phyloP scores from a whole-genome alignment of 2,888 invertebrate species.

The Hypsopygia costalis region DNA sequence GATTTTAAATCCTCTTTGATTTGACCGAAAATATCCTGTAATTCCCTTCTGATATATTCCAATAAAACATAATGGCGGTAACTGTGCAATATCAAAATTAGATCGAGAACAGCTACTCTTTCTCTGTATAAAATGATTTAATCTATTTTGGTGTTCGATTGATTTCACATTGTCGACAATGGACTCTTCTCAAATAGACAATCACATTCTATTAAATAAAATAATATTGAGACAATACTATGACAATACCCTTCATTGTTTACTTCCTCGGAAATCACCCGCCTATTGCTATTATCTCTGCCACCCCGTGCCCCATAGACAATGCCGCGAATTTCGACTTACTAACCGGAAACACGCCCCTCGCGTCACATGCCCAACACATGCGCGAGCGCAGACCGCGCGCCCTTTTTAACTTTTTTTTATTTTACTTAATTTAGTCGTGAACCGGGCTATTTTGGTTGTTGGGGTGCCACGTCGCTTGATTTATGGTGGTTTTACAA shows the following conservation, averaged over 20 bases:
- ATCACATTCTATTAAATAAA: too few relatives aligned
- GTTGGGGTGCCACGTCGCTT: constrained; percentile 49
- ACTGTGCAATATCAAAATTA: too few relatives aligned
- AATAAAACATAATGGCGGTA: too few relatives aligned
- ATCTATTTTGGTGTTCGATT: too few relatives aligned
- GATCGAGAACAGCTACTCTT: too few relatives aligned
- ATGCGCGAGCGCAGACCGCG: constrained; percentile 57
- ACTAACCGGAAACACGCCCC: constrained; percentile 60
- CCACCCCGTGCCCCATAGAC: constrained; percentile 43
- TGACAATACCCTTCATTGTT: not conserved
- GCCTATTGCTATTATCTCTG: constrained; percentile 29
- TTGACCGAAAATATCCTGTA: too few relatives aligned
- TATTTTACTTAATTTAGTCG: constrained; percentile 52
- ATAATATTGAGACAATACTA: too few relatives aligned
- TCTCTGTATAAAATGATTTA: too few relatives aligned
- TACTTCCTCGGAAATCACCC: constrained; percentile 7
- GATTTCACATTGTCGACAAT: too few relatives aligned
- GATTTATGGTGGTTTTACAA: constrained; percentile 51
- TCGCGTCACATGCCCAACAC: constrained; percentile 66
- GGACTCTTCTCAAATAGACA: too few relatives aligned
- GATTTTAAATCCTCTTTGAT: too few relatives aligned
- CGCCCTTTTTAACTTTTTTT: constrained; percentile 59
- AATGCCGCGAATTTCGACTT: constrained; percentile 56
- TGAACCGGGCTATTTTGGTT: constrained; percentile 48
- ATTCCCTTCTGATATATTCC: too few relatives aligned